These are phyloP conservation scores for Hyaena hyaena DNA, from an alignment of 2,113 vertebrate species.

Conservation along the genomic window DNA sequence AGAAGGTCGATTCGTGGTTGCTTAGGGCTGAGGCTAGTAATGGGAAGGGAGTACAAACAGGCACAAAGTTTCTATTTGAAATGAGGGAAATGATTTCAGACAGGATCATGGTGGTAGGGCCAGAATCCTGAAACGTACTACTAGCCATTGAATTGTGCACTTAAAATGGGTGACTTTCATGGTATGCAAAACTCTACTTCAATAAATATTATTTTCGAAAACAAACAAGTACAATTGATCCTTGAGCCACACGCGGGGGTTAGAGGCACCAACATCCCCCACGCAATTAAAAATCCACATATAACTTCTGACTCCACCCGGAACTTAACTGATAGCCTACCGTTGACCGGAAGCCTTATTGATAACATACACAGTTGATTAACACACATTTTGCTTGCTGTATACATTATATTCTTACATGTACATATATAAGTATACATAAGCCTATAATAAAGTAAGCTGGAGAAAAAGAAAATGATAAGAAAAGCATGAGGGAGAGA, in stretches of 20 bases:
- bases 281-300: background rate
- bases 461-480: background rate
- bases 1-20: background rate
- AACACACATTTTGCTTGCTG: background rate
- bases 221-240: background rate
- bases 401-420: background rate
- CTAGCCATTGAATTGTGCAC: background rate
- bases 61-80: background rate
- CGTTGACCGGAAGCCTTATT: background rate
- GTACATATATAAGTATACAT: no score
- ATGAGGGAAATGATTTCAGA: background rate
- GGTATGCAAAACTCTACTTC: background rate
- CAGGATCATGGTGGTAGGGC: background rate
- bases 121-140: background rate
- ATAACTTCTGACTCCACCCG: background rate
- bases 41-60: background rate
- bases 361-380: background rate
- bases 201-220: background rate
- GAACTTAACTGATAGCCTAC: background rate
- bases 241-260: background rate
- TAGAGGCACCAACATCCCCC: background rate
- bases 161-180: background rate
- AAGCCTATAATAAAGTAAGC: background rate
- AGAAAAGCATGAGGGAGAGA: background rate
- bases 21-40: background rate